phyloP scores from a whole-genome alignment of 1,140 invertebrate species.

The Conopomorpha cramerella region DNA sequence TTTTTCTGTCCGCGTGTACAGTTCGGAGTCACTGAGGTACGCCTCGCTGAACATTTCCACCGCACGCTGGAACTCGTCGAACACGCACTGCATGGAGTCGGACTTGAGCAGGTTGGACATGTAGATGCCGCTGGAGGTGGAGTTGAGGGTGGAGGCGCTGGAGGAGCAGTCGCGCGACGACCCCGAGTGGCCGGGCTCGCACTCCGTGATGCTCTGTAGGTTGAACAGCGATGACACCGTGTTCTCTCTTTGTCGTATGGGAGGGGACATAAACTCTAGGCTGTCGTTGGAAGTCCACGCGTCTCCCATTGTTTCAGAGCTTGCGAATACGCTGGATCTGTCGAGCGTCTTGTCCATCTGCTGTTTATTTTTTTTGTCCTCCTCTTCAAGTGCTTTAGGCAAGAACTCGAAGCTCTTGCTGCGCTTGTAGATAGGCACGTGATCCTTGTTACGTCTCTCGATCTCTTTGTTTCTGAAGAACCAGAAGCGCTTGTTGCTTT shows the following conservation, averaged over 20 bases:
- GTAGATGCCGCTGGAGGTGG: slow-evolving; percentile 23
- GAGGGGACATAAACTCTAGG: too few species aligned
- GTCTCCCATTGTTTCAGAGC: slow-evolving; percentile 27
- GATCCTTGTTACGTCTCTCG: slow-evolving; percentile 18
- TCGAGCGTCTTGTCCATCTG: slow-evolving; percentile 18
- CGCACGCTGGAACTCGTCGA: slow-evolving; percentile 40
- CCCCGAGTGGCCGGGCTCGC: slow-evolving; percentile 23
- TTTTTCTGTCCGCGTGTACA: slow-evolving; percentile 26
- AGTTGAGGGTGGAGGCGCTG: slow-evolving; percentile 21
- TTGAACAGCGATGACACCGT: slow-evolving; percentile 27
- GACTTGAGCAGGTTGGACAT: slow-evolving; percentile 33
- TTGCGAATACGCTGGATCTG: slow-evolving; percentile 29
- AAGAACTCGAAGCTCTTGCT: slow-evolving; percentile 53
- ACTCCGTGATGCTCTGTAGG: slow-evolving; percentile 36
- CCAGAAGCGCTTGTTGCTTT: slow-evolving; percentile 40
- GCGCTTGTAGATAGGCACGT: slow-evolving; percentile 29
- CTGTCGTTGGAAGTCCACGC: too few species aligned
- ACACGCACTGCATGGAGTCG: slow-evolving; percentile 32
- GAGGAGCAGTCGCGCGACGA: slow-evolving; percentile 25
- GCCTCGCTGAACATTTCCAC: slow-evolving; percentile 46
- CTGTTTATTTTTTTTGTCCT: slow-evolving; percentile 10
- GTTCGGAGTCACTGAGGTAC: slow-evolving; percentile 46
- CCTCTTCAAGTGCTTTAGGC: slow-evolving; percentile 29
- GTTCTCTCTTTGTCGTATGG: slow-evolving; percentile 17
- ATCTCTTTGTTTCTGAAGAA: slow-evolving; percentile 35